Base-by-base conservation (phyloP, 2,888 invertebrate species). In the Thecophora atra region DNA sequence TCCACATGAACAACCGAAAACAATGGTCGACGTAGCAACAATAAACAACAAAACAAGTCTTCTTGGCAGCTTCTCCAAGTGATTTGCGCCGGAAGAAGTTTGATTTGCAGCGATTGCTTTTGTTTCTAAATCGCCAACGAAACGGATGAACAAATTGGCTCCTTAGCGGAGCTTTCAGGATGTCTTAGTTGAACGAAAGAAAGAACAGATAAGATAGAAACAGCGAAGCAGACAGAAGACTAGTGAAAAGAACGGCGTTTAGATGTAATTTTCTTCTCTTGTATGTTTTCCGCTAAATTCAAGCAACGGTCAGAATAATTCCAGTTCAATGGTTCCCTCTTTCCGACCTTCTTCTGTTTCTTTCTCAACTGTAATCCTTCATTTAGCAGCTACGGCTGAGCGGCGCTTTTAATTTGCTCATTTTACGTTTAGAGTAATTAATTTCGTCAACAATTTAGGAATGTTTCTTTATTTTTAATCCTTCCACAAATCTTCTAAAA, bases 31-130 rank as follows among this genome's bases (percentile, higher is more conserved):
- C 54, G n/a, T n/a, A 42, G 2, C 37, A 63, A n/a, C 30, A 62
- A 2, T 17, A 58, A n/a, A 24, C 58, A 58, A 15, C 60, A 28
- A 26, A 17, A 8, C n/a, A 37, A 42, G 44, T 42, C 5, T 71
- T 73, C 73, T 71, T 74, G 74, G 72, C 72, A 72, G 69, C 72
- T 65, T 74, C 63, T 72, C 72, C 69, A 73, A 74, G 70, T 74
- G 70, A 72, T 74, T 74, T 74, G 37, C 70, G 72, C 56, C 72
- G 74, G 74, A 74, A 72, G 67, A 47, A 42, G 74, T 66, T 70
- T 66, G 65, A 70, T 70, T 72, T 56, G 69, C 69, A 60, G n/a
- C 60, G 21, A 51, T 52, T 62, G 56, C 24, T 58, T 15, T 58
- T 54, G 37, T 58, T 58, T 30, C 56, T 58, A 44, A 30, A 30